phyloP scores from a whole-genome alignment of 2,888 invertebrate species.

The Heliconius aoede region DNA sequence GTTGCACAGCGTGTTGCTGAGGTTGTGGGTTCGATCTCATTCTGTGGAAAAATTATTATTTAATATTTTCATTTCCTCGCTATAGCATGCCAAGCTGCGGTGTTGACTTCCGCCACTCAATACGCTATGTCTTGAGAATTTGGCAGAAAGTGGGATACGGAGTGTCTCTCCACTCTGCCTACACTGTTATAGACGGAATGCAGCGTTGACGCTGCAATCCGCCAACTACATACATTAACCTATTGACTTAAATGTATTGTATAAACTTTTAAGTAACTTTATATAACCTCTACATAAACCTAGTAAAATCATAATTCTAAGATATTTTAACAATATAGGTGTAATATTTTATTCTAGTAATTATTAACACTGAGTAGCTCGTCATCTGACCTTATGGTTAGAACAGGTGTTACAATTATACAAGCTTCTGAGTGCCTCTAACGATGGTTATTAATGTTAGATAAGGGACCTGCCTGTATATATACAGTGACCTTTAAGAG shows the following conservation, averaged over 20 bases:
- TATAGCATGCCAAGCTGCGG: background rate
- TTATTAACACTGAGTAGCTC: background rate
- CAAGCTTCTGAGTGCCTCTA: background rate
- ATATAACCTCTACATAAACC: background rate
- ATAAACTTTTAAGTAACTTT: no score
- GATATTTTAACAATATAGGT: background rate
- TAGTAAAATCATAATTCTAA: background rate
- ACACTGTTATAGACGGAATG: background rate
- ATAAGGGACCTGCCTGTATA: background rate
- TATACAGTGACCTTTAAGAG: background rate
- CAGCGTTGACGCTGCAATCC: background rate
- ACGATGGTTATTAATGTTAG: background rate
- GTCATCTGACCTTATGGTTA: slow-evolving; percentile 14
- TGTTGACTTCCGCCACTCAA: background rate
- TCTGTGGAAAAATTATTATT: background rate
- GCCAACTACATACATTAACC: background rate
- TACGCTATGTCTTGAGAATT: background rate
- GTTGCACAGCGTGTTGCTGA: background rate
- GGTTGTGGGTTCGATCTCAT: background rate
- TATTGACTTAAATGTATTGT: background rate
- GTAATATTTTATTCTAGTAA: background rate
- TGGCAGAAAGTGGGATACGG: no score
- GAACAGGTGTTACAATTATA: slow-evolving; percentile 19
- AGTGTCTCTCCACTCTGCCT: background rate
- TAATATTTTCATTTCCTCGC: background rate